These are phyloP conservation scores for Psococerastis gibbosa DNA, from an alignment of 2,888 invertebrate genomes.

Conservation along the genomic window DNA sequence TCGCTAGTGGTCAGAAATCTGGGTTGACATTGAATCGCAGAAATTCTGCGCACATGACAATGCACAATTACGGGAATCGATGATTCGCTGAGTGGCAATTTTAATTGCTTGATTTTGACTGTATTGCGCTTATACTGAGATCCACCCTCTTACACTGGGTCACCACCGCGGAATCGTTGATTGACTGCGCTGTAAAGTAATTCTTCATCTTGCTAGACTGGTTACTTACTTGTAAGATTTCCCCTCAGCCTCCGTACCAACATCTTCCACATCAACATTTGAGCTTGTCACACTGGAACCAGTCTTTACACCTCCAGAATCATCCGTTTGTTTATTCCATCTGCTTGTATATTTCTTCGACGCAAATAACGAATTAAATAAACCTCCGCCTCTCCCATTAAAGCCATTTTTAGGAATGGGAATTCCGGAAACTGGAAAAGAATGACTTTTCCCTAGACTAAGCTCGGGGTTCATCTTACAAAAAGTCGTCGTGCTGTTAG, in stretches of 20 bases:
- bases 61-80: no score
- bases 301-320: not conserved
- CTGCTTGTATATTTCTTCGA: not conserved
- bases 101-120: no score
- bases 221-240: conserved; percentile 24
- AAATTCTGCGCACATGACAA: no score
- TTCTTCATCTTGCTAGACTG: no score
- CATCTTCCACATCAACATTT: not conserved
- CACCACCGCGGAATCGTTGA: no score
- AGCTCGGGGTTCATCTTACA: not conserved
- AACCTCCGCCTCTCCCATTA: not conserved
- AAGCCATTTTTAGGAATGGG: conserved; percentile 2
- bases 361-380: not conserved
- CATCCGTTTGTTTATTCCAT: conserved; percentile 1
- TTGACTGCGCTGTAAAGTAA: no score
- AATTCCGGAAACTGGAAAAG: not conserved
- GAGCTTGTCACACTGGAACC: not conserved
- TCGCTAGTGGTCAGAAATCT: no score
- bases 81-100: no score
- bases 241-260: conserved; percentile 13
- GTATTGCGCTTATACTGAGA: no score
- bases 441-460: not conserved
- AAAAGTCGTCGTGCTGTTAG: conserved; percentile 1
- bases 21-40: no score
- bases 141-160: no score